Evolutionary conservation across 2,797 vertebrate genomes (phyloP), one percentile per base, ranked within the genome.

Genomic region (Lemur catta): DNA sequence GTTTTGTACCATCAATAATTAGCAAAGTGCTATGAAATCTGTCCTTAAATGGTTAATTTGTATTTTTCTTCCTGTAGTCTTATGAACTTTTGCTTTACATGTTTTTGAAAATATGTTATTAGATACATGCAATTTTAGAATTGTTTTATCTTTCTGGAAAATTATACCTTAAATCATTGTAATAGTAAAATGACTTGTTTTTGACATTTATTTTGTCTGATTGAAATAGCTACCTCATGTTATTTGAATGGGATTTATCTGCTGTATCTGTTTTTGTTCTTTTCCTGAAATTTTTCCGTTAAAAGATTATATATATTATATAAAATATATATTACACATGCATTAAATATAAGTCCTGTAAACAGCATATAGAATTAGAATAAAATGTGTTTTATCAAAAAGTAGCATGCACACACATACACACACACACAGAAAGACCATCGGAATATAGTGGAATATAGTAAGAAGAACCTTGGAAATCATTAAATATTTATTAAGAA

Each of bases 371-470:
- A 35, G 43, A 75, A 75, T 52, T 52, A 81, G 14, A 65, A 82
- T 84, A 92, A 89, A 89, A 93, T 67, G 17, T 90, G 9, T 93
- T 76, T 85, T 72, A 48, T 28, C 8, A 86, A 15, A 93, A 85
- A 33, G 13, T 63, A 78, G 10, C 41, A 35, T 55, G 46, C 9
- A 72, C 0, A 74, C 17, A 63, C 12, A 52, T 28, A 48, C 24
- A 81, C 65, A 48, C 65, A 48, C 33, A 74, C 35, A 87, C 76
- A 93, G 67, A 67, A 69, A 93, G 35, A 33, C 26, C 22, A 61
- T 3, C 8, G 75, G 43, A 89, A 67, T 74, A 74, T 79, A 84
- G 38, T 61, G 75, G 43, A 89, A 67, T 74, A 74, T 79, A 84
- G 38, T 61, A 80, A 81, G 52, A 74, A 50, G 26, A 95, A 80